These are phyloP conservation scores for Cecidostiba fungosa DNA, from an alignment of 2,888 invertebrate genomes.

Conservation along the genomic window DNA sequence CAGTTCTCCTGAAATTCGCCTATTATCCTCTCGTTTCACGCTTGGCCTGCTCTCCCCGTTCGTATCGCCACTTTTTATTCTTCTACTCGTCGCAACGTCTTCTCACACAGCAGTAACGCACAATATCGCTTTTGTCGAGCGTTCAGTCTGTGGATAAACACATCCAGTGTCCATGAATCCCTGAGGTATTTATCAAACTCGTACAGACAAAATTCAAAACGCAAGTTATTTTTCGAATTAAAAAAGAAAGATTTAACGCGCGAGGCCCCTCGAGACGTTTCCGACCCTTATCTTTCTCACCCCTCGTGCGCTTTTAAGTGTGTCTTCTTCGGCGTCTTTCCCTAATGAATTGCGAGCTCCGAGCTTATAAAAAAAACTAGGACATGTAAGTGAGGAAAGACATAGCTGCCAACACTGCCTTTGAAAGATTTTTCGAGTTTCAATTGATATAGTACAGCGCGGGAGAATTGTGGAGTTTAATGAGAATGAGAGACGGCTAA, in stretches of 20 bases:
- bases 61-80: slow-evolving; percentile 29
- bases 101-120: neutral
- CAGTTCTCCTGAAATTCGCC: slow-evolving; percentile 46
- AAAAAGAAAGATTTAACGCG: neutral
- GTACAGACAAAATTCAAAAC: too few species aligned
- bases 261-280: neutral
- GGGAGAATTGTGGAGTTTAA: neutral
- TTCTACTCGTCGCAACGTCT: slow-evolving; percentile 1
- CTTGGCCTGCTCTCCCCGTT: slow-evolving; percentile 14
- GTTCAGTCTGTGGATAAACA: neutral
- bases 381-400: neutral
- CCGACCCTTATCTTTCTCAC: neutral
- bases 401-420: neutral
- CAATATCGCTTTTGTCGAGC: slow-evolving; percentile 19
- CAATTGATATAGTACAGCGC: neutral
- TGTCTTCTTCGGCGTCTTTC: neutral
- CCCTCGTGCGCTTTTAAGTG: neutral
- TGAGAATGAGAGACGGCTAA: neutral
- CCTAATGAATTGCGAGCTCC: slow-evolving; percentile 41
- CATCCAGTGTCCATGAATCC: neutral
- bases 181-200: neutral
- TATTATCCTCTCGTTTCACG: slow-evolving; percentile 58
- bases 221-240: neutral
- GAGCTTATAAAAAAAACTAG: slow-evolving; percentile 4
- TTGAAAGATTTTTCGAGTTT: neutral